phyloP scores from a whole-genome alignment of 2,113 vertebrate species.

The Hypocryptadius cinnamomeus region DNA sequence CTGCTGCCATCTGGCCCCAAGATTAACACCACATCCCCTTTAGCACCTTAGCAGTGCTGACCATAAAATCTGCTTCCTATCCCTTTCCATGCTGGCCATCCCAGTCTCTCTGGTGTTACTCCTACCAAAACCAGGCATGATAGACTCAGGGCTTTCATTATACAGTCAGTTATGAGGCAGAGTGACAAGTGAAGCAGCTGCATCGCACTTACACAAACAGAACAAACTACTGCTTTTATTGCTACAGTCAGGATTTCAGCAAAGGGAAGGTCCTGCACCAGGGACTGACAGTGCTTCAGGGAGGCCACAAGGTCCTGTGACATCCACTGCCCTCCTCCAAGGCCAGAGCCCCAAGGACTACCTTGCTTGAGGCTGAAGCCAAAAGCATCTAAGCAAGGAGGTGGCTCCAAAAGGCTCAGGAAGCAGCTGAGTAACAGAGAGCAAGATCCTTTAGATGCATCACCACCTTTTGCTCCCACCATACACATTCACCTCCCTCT shows the following conservation, averaged over 20 bases:
- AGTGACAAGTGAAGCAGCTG: not conserved
- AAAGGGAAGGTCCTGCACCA: not conserved
- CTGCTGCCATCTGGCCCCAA: not conserved
- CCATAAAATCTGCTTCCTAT: not conserved
- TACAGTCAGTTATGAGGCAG: not conserved
- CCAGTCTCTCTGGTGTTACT: not conserved
- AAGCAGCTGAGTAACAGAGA: not conserved
- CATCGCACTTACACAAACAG: not conserved
- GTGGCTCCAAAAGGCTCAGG: not conserved
- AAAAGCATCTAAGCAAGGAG: not conserved
- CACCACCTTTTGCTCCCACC: not conserved
- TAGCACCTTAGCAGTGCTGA: not conserved
- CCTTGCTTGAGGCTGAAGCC: not conserved
- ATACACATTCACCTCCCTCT: not conserved
- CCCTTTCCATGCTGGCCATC: not conserved
- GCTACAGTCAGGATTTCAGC: not conserved
- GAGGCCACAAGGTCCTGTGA: not conserved
- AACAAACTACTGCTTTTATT: not conserved
- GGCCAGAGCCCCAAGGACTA: not conserved
- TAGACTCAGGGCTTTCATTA: not conserved
- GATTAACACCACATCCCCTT: not conserved
- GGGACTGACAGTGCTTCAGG: not conserved
- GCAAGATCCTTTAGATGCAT: not conserved
- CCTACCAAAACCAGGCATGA: not conserved
- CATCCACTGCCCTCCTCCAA: not conserved